Evolutionary conservation across 2,113 vertebrate species (phyloP), one percentile per base, ranked within the genome.

Genomic region (Girardinichthys multiradiatus): DNA sequence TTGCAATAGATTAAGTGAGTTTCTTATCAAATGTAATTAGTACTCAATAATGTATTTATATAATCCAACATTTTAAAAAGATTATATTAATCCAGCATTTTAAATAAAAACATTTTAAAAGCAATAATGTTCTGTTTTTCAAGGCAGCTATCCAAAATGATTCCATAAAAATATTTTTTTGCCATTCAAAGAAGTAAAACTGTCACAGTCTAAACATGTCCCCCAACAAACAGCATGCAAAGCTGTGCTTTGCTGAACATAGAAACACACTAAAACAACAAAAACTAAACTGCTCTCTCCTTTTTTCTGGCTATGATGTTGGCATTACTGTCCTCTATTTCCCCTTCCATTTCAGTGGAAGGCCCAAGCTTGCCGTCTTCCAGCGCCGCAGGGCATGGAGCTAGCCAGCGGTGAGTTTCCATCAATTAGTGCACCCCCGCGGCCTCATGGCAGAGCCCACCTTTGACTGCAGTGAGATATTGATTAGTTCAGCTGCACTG

Each of bases 401-500:
- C 88, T 95, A 95, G 96, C 95, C 94, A 90, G 92, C 93, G 95
- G 95, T 94, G 95, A 95, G 95, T 95, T 96, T 95, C 95, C 93
- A 95, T 98, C 96, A 97, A 98, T 98, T 98, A 97, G 96, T 86
- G 91, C 93, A 94, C 93, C 93, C 95, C 95, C 83, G 93, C 90
- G 92, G 95, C 92, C 94, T 94, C 94, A 82, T 95, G 93, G 95
- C 91, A 93, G 94, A 94, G 95, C 90, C 90, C 90, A 93, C 86
- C 80, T 96, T 96, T 95, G 94, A 95, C 96, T 94, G 91, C 92
- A 92, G 94, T 87, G 74, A 94, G 89, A 89, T 99, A 98, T 98
- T 97, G 97, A 97, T 98, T 97, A 97, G 92, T 95, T 92, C 95
- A 95, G 96, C 95, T 95, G 92, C 94, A 94, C 96, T 98, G 96